A percentile compares a stretch with the other conserved stretches of the same genome.
These are phyloP conservation scores for Esperia sulphurella DNA, from an alignment of 2,888 invertebrate species.

Conservation along the genomic window DNA sequence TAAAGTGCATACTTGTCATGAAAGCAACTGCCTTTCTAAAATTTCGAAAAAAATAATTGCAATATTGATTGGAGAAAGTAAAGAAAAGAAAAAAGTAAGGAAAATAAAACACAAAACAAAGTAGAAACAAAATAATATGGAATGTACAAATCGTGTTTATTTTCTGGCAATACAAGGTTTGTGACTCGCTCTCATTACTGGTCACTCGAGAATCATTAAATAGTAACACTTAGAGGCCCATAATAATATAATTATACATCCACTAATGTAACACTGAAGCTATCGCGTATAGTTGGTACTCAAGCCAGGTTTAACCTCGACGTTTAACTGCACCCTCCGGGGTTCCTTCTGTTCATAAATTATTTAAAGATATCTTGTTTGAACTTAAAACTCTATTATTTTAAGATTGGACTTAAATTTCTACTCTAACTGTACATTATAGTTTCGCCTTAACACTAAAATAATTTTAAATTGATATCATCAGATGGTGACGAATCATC, in stretches of 20 bases:
- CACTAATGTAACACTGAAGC: constrained; percentile 66
- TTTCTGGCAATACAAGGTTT: constrained; percentile 81
- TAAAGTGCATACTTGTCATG: constrained; percentile 47
- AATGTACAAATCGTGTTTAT: constrained; percentile 89
- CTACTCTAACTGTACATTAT: constrained; percentile 80
- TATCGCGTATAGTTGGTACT: constrained; percentile 48
- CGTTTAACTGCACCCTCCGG: constrained; percentile 71
- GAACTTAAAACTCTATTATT: constrained; percentile 73
- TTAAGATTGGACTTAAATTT: constrained; percentile 64
- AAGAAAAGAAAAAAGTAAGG: constrained; percentile 57
- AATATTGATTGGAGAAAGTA: too few species aligned
- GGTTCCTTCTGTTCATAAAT: constrained; percentile 68
- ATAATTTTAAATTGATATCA: constrained; percentile 78
- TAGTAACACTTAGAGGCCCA: constrained; percentile 39
- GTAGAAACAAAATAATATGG: constrained; percentile 86
- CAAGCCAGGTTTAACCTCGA: constrained; percentile 65
- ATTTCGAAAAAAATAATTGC: constrained; percentile 38
- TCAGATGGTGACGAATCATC: constrained; percentile 58
- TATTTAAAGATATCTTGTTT: constrained; percentile 71
- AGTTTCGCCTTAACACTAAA: constrained; percentile 81
- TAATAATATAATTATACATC: constrained; percentile 54
- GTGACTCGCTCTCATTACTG: constrained; percentile 58
- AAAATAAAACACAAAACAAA: constrained; percentile 75
- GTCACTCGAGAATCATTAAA: constrained; percentile 42
- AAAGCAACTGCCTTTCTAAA: constrained; percentile 51